These are phyloP conservation scores for Bombus confusus DNA, from an alignment of 1,140 invertebrate genomes.

Conservation along the genomic window DNA sequence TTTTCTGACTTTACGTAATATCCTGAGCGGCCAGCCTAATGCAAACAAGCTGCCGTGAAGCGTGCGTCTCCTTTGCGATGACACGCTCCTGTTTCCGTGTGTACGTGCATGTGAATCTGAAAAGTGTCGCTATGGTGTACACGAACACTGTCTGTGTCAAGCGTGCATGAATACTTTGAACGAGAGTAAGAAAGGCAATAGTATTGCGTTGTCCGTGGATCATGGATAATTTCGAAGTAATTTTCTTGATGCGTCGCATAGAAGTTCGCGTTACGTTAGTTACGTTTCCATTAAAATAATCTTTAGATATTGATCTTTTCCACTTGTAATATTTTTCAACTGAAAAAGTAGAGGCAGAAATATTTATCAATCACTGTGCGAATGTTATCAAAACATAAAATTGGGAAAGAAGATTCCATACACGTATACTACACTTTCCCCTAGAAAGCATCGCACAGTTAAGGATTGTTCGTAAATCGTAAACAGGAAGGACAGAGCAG, in stretches of 20 bases:
- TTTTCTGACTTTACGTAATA: constrained; percentile 81
- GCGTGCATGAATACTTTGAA: background rate
- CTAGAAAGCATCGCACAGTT: background rate
- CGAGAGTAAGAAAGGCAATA: background rate
- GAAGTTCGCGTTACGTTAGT: background rate
- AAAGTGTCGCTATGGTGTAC: background rate
- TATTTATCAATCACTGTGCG: background rate
- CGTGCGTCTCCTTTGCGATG: constrained; percentile 56
- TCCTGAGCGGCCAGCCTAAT: constrained; percentile 73
- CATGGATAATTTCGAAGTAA: background rate
- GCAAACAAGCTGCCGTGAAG: constrained; percentile 66
- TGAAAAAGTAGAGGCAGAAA: background rate
- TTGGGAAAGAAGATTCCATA: no score
- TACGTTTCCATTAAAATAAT: background rate
- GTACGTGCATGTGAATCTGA: background rate
- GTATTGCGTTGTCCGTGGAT: background rate
- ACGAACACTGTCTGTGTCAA: background rate
- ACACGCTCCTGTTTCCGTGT: constrained; percentile 20
- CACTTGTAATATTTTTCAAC: background rate
- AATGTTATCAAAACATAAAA: background rate
- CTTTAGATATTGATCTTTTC: background rate
- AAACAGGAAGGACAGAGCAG: background rate
- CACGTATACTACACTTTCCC: no score
- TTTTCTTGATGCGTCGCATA: background rate
- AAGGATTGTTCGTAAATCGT: background rate